Percentiles rank a stretch among this genome's conserved stretches.
phyloP scores from a whole-genome alignment of 1,140 invertebrate genomes.

The Pseudobourletiella spinata region DNA sequence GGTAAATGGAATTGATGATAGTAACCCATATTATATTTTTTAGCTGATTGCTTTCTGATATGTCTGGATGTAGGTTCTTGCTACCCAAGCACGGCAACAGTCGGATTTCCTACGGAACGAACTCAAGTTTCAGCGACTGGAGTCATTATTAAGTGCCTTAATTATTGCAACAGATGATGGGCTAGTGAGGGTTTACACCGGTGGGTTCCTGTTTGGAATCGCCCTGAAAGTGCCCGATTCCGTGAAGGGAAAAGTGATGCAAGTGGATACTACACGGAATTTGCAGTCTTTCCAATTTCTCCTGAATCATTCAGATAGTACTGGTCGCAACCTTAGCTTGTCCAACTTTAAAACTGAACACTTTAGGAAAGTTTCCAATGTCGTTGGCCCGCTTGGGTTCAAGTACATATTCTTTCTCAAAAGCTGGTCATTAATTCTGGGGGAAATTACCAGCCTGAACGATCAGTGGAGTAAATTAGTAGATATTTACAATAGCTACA shows the following conservation, averaged over 20 bases:
- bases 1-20: conserved; percentile 8
- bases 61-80: conserved; percentile 7
- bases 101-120: conserved; percentile 19
- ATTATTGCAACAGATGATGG: conserved; percentile 19
- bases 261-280: conserved; percentile 10
- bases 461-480: conserved; percentile 23
- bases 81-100: conserved; percentile 16
- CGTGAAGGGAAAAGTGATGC: conserved; percentile 3
- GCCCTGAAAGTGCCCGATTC: conserved; percentile 4
- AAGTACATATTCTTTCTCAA: conserved; percentile 26
- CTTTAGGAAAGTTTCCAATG: conserved; percentile 7
- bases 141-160: conserved; percentile 19
- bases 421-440: conserved; percentile 27
- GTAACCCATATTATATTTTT: neutral
- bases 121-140: conserved; percentile 19
- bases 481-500: conserved; percentile 23
- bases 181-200: conserved; percentile 16
- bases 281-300: conserved; percentile 22
- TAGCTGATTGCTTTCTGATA: neutral
- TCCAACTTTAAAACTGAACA: conserved; percentile 10
- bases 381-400: conserved; percentile 24
- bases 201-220: conserved; percentile 19
- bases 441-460: conserved; percentile 20
- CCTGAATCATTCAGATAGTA: neutral
- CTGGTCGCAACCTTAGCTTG: neutral